Conservation (phyloP, 2,888 invertebrate genomes). For the Pterobdella sp. region DNA sequence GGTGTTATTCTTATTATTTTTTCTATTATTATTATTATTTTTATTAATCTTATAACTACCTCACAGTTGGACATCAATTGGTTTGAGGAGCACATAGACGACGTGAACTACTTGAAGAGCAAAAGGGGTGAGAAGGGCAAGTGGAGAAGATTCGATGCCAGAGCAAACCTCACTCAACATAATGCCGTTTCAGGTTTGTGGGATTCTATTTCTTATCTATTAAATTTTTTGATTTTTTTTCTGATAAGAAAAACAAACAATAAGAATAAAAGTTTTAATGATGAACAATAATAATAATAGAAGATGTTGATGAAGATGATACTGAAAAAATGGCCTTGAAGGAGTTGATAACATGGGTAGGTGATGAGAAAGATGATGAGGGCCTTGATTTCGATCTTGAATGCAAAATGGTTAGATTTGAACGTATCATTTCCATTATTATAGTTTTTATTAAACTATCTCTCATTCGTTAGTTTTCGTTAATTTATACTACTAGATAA, state of each 20-base stretch:
- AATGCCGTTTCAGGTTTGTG: no score
- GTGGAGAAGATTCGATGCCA: background rate
- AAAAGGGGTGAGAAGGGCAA: slow-evolving; percentile 55
- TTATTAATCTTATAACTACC: slow-evolving; percentile 34
- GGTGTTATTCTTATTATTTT: background rate
- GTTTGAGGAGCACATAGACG: slow-evolving; percentile 56
- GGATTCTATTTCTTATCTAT: no score
- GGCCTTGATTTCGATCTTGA: background rate
- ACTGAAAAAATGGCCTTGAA: slow-evolving; percentile 5
- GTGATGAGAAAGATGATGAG: background rate
- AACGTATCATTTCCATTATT: no score
- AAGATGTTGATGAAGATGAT: slow-evolving; percentile 6
- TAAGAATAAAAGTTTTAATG: background rate
- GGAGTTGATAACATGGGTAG: background rate
- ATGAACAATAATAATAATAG: background rate
- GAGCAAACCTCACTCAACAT: background rate
- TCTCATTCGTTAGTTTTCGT: no score
- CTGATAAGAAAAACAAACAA: background rate
- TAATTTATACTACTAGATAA: no score
- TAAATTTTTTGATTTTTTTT: no score
- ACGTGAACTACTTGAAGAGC: slow-evolving; percentile 72
- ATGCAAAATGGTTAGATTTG: no score
- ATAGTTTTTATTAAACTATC: no score
- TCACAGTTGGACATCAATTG: slow-evolving; percentile 49
- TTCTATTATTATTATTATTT: background rate